phyloP scores from a whole-genome alignment of 2,113 vertebrate species.

The Choloepus hoffmanni region DNA sequence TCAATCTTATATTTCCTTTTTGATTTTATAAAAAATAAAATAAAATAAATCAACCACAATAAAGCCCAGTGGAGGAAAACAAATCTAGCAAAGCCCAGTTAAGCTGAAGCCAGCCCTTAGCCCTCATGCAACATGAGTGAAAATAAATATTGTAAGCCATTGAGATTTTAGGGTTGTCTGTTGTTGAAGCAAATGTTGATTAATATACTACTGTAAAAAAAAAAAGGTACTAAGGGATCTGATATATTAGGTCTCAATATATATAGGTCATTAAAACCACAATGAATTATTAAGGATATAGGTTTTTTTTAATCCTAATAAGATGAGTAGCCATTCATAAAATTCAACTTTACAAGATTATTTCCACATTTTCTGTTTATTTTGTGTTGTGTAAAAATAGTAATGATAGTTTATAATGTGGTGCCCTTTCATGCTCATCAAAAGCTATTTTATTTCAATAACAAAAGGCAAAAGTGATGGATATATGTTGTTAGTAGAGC shows the following conservation, averaged over 20 bases:
- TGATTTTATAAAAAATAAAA: neutral
- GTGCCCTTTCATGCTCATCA: neutral
- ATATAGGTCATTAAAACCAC: constrained; percentile 2
- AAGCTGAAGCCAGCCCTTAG: neutral
- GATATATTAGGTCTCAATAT: neutral
- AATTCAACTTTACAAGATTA: constrained; percentile 10
- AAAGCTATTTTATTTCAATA: constrained; percentile 48
- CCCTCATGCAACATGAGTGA: neutral
- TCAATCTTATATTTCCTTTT: neutral
- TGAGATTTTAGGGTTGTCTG: neutral
- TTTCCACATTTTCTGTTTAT: constrained; percentile 17
- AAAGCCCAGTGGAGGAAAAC: neutral
- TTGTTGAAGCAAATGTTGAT: neutral
- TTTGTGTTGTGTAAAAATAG: neutral
- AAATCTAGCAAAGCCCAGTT: neutral
- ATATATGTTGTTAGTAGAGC: constrained; percentile 16
- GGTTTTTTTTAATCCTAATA: neutral
- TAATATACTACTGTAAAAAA: neutral
- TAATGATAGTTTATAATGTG: neutral
- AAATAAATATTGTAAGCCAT: neutral
- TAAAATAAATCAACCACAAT: too few relatives aligned
- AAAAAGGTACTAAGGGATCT: neutral
- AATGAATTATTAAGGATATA: neutral
- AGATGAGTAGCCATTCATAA: neutral
- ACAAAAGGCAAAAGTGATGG: constrained; percentile 33